Conservation (phyloP, 2,888 invertebrate genomes). For the Aethes cnicana region DNA sequence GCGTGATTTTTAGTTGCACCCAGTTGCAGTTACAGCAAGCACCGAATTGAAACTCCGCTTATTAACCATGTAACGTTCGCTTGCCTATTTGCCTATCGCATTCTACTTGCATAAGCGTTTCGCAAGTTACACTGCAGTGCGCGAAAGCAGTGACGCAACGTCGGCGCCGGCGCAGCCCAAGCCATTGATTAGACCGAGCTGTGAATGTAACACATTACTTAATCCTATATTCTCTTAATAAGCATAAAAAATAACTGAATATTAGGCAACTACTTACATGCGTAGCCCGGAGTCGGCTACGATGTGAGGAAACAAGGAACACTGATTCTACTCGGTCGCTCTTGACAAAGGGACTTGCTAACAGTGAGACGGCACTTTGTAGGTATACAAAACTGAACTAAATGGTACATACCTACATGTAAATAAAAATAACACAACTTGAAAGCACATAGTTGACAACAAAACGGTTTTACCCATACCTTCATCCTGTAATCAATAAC, state of each 20-base stretch:
- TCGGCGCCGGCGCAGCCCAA: constrained; percentile 45
- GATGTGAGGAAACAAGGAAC: too few relatives aligned
- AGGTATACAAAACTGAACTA: too few relatives aligned
- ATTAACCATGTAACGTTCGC: constrained; percentile 46
- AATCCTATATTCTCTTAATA: constrained; percentile 49
- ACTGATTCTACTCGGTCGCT: too few relatives aligned
- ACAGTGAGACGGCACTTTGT: too few relatives aligned
- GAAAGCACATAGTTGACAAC: too few relatives aligned
- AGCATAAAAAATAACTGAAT: background rate
- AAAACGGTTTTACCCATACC: too few relatives aligned
- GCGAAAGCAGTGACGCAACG: constrained; percentile 76
- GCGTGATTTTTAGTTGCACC: background rate
- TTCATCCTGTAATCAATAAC: too few relatives aligned
- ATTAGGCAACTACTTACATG: background rate
- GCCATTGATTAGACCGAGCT: constrained; percentile 70
- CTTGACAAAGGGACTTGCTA: too few relatives aligned
- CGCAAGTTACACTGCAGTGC: constrained; percentile 64
- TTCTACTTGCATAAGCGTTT: constrained; percentile 72
- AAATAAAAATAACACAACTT: too few relatives aligned
- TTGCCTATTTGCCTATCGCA: constrained; percentile 63
- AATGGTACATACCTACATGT: too few relatives aligned
- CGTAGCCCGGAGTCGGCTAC: too few relatives aligned
- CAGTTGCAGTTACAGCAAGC: background rate
- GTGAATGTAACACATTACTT: constrained; percentile 72
- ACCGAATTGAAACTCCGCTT: constrained; percentile 5